Evolutionary conservation across 1,140 invertebrate species (phyloP).

Genomic region (Sarcophaga bullata): DNA sequence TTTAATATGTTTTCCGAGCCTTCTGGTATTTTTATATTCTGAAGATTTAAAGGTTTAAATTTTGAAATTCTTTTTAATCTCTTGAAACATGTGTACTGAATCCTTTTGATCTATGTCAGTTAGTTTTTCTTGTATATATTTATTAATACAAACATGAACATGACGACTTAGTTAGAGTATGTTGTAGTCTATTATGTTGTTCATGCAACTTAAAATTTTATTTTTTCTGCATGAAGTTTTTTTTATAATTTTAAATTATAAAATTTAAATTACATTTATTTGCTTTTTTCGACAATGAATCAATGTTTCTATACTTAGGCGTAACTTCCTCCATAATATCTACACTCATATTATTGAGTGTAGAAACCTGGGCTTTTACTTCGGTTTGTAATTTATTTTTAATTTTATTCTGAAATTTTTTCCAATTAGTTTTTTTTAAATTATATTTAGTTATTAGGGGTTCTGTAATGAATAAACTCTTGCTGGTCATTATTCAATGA

Average conservation of each 20-base stretch:
- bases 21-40: background rate
- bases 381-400: background rate
- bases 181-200: background rate
- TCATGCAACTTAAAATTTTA: background rate
- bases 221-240: too few relatives aligned
- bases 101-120: background rate
- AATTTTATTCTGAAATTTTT: background rate
- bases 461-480: background rate
- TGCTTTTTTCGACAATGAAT: too few relatives aligned
- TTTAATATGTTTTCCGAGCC: background rate
- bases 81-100: background rate
- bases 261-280: too few relatives aligned
- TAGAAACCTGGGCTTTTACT: too few relatives aligned
- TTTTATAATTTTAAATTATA: too few relatives aligned
- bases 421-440: background rate
- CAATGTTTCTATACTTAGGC: too few relatives aligned
- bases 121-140: background rate
- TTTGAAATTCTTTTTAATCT: slow-evolving; percentile 1
- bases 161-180: background rate
- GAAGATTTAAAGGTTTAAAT: background rate
- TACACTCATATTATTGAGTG: too few relatives aligned
- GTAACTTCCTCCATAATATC: too few relatives aligned
- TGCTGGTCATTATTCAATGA: background rate
- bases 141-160: background rate
- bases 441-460: background rate